Percentiles rank a stretch among this genome's conserved stretches.
Evolutionary conservation across 2,888 invertebrate species (phyloP).

Genomic region (Xestia c-nigrum): DNA sequence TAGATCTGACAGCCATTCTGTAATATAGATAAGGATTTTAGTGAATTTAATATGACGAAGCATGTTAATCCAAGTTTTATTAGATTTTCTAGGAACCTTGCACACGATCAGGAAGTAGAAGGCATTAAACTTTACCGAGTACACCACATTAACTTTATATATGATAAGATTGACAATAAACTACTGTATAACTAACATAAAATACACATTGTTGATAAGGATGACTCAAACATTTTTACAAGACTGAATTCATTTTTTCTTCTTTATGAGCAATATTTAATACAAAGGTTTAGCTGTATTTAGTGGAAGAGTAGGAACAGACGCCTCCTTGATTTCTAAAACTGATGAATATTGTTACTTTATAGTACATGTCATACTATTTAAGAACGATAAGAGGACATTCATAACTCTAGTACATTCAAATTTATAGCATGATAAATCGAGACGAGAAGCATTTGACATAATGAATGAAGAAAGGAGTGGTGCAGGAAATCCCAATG

Average conservation of each 20-base stretch:
- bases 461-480: slow-evolving; percentile 31
- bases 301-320: slow-evolving; percentile 61
- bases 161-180: slow-evolving; percentile 59
- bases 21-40: slow-evolving; percentile 19
- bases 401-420: slow-evolving; percentile 26
- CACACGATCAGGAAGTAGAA: slow-evolving; percentile 34
- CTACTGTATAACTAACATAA: slow-evolving; percentile 63
- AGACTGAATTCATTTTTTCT: slow-evolving; percentile 56
- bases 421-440: slow-evolving; percentile 35
- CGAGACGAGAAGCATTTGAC: slow-evolving; percentile 5
- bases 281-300: slow-evolving; percentile 63
- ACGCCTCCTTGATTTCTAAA: slow-evolving; percentile 64
- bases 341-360: slow-evolving; percentile 53
- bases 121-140: slow-evolving; percentile 53
- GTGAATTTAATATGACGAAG: not conserved
- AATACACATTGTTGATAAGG: slow-evolving; percentile 65
- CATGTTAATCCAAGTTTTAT: not conserved
- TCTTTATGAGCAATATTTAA: slow-evolving; percentile 50
- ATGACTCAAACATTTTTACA: slow-evolving; percentile 62
- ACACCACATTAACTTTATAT: slow-evolving; percentile 29
- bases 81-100: slow-evolving; percentile 31
- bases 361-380: slow-evolving; percentile 46
- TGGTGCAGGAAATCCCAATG: slow-evolving; percentile 28
- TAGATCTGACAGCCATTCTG: slow-evolving; percentile 8
- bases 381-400: slow-evolving; percentile 64